These are phyloP conservation scores for Manis pentadactyla DNA, from an alignment of 2,797 vertebrate species.

Conservation along the genomic window DNA sequence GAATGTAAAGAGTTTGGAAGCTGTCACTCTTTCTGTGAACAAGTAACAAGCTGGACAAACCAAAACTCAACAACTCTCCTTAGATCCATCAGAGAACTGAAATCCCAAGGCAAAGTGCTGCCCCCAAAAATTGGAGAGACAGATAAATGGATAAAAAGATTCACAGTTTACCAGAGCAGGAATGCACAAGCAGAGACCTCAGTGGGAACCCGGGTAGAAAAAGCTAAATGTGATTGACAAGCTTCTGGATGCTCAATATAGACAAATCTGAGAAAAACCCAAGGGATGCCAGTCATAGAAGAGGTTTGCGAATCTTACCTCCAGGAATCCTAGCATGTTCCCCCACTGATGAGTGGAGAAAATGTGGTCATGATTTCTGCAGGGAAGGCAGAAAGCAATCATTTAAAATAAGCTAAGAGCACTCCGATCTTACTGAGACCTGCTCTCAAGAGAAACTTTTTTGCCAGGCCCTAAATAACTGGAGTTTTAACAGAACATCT, in stretches of 20 bases:
- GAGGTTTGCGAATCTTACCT: not conserved
- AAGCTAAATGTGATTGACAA: not conserved
- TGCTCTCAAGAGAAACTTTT: not conserved
- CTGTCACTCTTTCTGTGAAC: too few species aligned
- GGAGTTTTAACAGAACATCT: not conserved
- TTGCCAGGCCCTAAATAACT: not conserved
- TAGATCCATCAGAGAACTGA: not conserved
- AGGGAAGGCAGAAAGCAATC: not conserved
- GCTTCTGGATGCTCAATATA: not conserved
- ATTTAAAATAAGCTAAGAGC: not conserved
- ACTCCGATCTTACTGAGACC: not conserved
- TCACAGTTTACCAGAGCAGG: not conserved
- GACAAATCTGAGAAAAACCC: not conserved
- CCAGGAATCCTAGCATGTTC: not conserved
- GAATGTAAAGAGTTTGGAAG: too few species aligned
- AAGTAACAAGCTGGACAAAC: not conserved
- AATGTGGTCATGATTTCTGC: not conserved
- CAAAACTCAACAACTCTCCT: not conserved
- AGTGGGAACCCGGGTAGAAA: not conserved
- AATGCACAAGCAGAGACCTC: not conserved
- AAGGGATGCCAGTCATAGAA: not conserved
- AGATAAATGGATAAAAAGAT: not conserved
- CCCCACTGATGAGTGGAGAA: not conserved
- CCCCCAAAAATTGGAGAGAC: not conserved
- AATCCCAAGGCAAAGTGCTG: not conserved